phyloP scores from a whole-genome alignment of 2,888 invertebrate genomes.

The Neria commutata region DNA sequence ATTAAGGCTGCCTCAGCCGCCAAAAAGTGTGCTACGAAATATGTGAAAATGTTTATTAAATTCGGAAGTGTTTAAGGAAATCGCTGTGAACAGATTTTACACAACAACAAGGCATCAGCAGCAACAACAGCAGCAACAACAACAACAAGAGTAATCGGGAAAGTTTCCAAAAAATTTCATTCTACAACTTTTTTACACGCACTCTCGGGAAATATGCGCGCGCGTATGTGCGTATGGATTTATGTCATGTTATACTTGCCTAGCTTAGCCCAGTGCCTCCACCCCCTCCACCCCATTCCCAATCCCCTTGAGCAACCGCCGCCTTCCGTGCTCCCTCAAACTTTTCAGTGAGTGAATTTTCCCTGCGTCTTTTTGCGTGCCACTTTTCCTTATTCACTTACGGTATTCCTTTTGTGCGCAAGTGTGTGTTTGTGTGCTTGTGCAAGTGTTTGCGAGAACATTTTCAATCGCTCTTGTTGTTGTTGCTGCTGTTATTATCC shows the following conservation, averaged over 20 bases:
- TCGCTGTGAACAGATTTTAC: slow-evolving; percentile 34
- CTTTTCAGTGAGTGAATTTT: no score
- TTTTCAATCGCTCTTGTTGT: slow-evolving; percentile 47
- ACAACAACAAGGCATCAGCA: no score
- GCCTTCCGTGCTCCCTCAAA: background rate
- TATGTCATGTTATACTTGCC: slow-evolving; percentile 17
- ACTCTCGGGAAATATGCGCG: slow-evolving; percentile 5
- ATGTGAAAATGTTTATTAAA: slow-evolving; percentile 39
- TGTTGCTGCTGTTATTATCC: slow-evolving; percentile 30
- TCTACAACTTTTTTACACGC: background rate
- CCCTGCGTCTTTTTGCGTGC: background rate
- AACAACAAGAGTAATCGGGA: background rate
- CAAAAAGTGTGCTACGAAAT: background rate
- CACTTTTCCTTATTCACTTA: slow-evolving; percentile 1
- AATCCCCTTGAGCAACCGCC: background rate
- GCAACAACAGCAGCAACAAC: background rate
- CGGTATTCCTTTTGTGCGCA: background rate
- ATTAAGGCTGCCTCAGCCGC: no score
- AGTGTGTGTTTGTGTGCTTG: background rate
- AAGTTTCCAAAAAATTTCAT: background rate
- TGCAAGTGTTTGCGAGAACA: slow-evolving; percentile 25
- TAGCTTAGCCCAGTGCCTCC: background rate
- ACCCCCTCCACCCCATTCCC: background rate
- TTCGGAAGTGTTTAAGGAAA: slow-evolving; percentile 54
- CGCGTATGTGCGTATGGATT: slow-evolving; percentile 17